Base-by-base conservation (phyloP, 2,888 invertebrate genomes). In the Dryobota labecula region DNA sequence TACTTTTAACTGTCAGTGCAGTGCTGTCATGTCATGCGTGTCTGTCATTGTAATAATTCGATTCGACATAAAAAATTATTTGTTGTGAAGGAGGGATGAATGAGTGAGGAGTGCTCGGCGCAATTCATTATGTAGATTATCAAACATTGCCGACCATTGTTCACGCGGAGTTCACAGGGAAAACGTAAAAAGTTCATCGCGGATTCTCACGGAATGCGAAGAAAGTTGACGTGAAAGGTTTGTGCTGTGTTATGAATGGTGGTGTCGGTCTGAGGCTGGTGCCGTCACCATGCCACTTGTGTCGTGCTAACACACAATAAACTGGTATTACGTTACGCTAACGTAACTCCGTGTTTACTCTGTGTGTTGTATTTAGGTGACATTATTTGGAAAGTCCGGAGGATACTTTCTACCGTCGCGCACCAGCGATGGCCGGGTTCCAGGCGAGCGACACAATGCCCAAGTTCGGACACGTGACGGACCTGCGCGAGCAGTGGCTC, bases 401-500 rank as follows among this genome's bases (percentile, higher is more conserved):
- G 58, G 27, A 72, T 78, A 84, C 80, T 87, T 87, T 90, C 86
- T 86, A 85, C 71, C 82, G 84, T 86, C 75, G 76, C 87, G 87
- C 83, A 82, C 80, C 74, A 85, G 85, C 80, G 85, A 96, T 96
- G 96, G 91, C 96, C 69, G 91, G 93, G 64, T 93, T 93, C 78
- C 92, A 94, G 86, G 87, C 94, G 61, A 93, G 91, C 75, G 95
- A 95, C 76, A 95, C 96, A 47, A 94, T 96, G 95, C 96, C 96
- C 11, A 96, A 96, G 88, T 89, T 94, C 65, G 96, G 96, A 74
- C 96, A 93, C 77, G 96, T 96, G 80, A 95, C 94, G 30, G 96
- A 95, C 72, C 87, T 96, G 56, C 92, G 95, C 45, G 95, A 96
- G 87, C 95, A 96, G 88, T 96, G 96, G 96, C 86, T 96, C 71